Conservation (phyloP, 2,797 vertebrate species). For the Muraenolepis orangiensis region DNA sequence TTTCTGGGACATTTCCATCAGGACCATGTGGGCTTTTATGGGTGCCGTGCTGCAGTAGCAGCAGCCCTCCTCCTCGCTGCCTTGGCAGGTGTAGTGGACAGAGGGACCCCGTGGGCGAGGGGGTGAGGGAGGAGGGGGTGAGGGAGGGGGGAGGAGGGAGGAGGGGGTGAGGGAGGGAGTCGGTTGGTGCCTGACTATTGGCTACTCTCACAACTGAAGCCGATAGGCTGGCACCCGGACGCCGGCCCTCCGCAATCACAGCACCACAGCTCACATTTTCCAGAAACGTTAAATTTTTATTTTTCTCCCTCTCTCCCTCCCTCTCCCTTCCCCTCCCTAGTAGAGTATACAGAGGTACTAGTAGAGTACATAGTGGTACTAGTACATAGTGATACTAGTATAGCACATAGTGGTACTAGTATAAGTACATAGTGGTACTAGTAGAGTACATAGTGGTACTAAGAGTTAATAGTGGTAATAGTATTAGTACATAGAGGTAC, state of each 20-base stretch:
- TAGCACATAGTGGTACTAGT: too few relatives aligned
- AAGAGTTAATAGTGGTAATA: too few relatives aligned
- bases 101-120: constrained; percentile 51
- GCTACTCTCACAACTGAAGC: constrained; percentile 48
- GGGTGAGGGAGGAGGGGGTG: constrained; percentile 40
- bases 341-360: too few relatives aligned
- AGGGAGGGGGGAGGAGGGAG: constrained; percentile 51
- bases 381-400: too few relatives aligned
- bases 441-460: too few relatives aligned
- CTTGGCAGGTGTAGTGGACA: constrained; percentile 53
- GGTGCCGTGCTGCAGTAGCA: constrained; percentile 45
- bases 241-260: constrained; percentile 54
- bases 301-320: not conserved
- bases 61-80: too few relatives aligned
- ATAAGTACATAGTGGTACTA: too few relatives aligned
- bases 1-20: constrained; percentile 57
- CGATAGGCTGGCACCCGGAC: constrained; percentile 33
- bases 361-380: too few relatives aligned
- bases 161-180: constrained; percentile 50
- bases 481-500: too few relatives aligned
- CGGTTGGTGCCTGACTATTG: constrained; percentile 51
- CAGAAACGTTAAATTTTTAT: constrained; percentile 43
- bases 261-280: constrained; percentile 65
- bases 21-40: constrained; percentile 67
- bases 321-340: not conserved